Conservation (phyloP, 35 echinoderm and acorn worm genomes). For the Heliocidaris erythrogramma region DNA sequence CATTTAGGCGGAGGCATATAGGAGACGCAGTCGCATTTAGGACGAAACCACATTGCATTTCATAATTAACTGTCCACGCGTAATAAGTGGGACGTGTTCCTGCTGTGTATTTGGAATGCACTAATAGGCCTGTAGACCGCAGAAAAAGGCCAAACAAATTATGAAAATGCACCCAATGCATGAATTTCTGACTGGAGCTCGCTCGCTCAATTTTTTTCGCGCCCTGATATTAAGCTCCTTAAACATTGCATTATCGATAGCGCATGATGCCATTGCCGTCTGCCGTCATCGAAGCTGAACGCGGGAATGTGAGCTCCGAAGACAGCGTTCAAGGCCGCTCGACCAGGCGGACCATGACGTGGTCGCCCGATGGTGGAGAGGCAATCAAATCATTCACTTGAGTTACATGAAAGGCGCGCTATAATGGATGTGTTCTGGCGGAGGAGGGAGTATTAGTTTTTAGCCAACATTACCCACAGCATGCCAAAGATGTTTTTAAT, state of each 20-base stretch:
- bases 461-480: neutral
- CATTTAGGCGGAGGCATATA: no score
- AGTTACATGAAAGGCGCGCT: neutral
- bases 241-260: slow-evolving; percentile 16
- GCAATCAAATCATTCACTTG: neutral
- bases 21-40: no score
- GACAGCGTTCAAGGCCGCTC: neutral
- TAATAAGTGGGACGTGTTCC: neutral
- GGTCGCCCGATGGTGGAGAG: neutral
- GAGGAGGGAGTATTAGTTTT: neutral
- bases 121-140: neutral
- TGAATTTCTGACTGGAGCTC: neutral
- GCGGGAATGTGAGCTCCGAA: neutral
- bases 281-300: neutral
- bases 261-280: neutral
- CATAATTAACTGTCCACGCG: neutral
- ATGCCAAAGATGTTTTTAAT: neutral
- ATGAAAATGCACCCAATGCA: neutral
- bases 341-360: neutral
- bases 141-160: neutral
- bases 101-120: neutral
- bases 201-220: neutral
- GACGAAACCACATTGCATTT: neutral
- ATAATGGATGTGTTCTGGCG: neutral
- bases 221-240: neutral